Evolutionary conservation across 1,140 invertebrate species (phyloP).

Genomic region (Aphis craccivora): DNA sequence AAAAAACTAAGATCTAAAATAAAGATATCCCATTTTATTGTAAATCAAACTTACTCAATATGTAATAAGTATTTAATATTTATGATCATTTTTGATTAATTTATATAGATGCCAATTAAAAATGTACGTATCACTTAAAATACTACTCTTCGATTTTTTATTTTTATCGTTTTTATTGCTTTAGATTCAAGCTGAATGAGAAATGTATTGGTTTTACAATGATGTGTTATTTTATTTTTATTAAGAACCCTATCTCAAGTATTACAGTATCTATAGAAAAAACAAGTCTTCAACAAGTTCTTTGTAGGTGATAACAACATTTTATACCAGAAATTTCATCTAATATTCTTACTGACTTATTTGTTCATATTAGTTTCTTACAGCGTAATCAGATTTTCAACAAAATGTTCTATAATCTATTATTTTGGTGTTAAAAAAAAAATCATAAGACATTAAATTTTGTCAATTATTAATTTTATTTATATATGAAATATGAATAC

Average conservation of each 20-base stretch:
- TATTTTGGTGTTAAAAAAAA: neutral
- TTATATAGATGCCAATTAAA: slow-evolving; percentile 1
- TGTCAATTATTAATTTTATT: neutral
- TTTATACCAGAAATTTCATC: neutral
- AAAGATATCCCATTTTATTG: neutral
- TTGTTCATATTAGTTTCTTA: neutral
- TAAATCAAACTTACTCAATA: neutral
- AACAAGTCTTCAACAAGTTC: neutral
- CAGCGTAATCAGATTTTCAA: neutral
- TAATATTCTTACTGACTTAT: no score
- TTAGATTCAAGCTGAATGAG: neutral
- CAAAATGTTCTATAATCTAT: neutral
- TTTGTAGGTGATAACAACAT: no score
- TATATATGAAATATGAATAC: neutral
- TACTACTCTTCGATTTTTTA: neutral
- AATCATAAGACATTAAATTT: neutral
- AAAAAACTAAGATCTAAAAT: slow-evolving; percentile 14
- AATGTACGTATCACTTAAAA: neutral
- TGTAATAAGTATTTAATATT: neutral
- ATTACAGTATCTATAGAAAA: neutral
- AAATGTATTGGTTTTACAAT: slow-evolving; percentile 3
- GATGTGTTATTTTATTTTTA: neutral
- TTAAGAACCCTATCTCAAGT: neutral
- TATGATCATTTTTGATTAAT: slow-evolving; percentile 17
- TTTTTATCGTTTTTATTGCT: neutral